Percentiles rank a stretch among this genome's conserved stretches.
Evolutionary conservation across 2,797 vertebrate species (phyloP).

Genomic region (Rhinatrema bivittatum): DNA sequence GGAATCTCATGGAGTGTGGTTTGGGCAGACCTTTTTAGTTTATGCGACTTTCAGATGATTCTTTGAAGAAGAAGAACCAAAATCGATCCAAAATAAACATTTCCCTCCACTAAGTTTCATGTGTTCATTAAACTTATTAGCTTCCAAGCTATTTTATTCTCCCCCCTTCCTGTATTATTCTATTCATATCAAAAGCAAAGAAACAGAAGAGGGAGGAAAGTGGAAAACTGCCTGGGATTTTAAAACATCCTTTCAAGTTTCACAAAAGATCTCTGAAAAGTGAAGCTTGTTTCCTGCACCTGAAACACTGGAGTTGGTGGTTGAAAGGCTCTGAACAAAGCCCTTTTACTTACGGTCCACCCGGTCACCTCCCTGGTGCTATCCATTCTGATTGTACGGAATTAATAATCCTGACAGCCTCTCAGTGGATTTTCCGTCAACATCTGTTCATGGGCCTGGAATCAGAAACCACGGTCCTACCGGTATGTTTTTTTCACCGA

Average conservation of each 20-base stretch:
- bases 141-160: conserved; percentile 5
- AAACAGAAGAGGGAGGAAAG: not conserved
- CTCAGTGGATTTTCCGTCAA: no score
- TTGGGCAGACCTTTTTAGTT: conserved; percentile 16
- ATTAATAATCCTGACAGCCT: no score
- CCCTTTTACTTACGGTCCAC: not conserved
- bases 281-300: not conserved
- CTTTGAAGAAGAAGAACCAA: conserved; percentile 2
- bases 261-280: conserved; percentile 2
- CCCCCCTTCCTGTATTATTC: not conserved
- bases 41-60: conserved; percentile 21
- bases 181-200: not conserved
- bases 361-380: not conserved
- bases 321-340: conserved; percentile 3
- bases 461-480: no score
- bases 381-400: not conserved
- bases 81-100: not conserved
- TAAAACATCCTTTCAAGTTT: conserved; percentile 1
- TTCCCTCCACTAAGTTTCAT: conserved; percentile 10
- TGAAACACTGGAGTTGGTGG: conserved; percentile 1
- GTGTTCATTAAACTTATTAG: not conserved
- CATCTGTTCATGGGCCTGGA: no score
- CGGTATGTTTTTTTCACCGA: no score
- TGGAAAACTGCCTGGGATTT: not conserved
- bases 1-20: conserved; percentile 7